A percentile compares a stretch with the other conserved stretches of the same genome.
Conservation (phyloP, 2,113 vertebrate species). For the Misgurnus mizolepis region DNA sequence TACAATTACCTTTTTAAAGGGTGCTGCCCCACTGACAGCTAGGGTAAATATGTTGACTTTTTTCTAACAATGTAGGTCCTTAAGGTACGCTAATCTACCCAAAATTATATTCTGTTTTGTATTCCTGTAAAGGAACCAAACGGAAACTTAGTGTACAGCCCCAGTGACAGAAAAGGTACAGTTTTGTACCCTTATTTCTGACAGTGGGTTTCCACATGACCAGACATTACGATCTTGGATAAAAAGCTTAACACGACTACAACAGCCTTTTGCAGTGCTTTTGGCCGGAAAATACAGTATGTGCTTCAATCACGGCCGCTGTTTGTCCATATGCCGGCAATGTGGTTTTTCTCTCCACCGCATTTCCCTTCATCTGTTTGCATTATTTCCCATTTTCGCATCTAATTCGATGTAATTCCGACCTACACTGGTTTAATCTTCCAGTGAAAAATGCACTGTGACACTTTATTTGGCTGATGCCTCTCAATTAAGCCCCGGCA, state of each 20-base stretch:
- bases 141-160: too few species aligned
- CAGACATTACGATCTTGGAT: not conserved
- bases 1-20: too few species aligned
- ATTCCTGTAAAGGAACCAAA: too few species aligned
- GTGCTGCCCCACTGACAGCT: too few species aligned
- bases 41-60: too few species aligned
- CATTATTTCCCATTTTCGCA: constrained; percentile 55
- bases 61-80: too few species aligned
- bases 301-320: not conserved
- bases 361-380: constrained; percentile 39
- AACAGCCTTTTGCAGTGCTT: not conserved
- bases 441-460: constrained; percentile 54
- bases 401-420: constrained; percentile 55
- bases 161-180: too few species aligned
- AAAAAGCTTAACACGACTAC: not conserved
- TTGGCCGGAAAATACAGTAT: not conserved
- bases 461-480: constrained; percentile 57
- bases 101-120: too few species aligned
- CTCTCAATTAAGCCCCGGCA: constrained; percentile 24
- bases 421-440: constrained; percentile 48
- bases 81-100: too few species aligned
- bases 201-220: too few species aligned
- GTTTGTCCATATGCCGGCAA: constrained; percentile 16
- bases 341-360: not conserved
- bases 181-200: too few species aligned